A percentile compares a stretch with the other conserved stretches of the same genome.
Conservation (phyloP, 30 jellyfish, hydroid and myxozoan species). For the Turritopsis dohrnii region DNA sequence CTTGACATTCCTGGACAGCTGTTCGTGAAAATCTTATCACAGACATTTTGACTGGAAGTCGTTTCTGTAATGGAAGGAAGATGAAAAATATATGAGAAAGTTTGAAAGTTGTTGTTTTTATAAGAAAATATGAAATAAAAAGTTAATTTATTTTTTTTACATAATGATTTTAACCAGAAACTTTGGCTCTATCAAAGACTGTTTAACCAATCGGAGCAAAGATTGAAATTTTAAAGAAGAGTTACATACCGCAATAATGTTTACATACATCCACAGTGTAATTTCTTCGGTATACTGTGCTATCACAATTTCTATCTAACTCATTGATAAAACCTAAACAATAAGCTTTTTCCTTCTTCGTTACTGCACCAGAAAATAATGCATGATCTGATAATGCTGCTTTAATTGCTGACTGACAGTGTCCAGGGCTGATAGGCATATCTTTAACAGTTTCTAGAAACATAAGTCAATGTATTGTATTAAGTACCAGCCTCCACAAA, state of each 20-base stretch:
- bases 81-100: too few species aligned
- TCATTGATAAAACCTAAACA: slow-evolving; percentile 18
- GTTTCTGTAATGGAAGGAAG: slow-evolving; percentile 42
- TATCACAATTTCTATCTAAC: background rate
- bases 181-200: too few species aligned
- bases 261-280: slow-evolving; percentile 8
- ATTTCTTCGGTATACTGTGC: background rate
- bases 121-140: too few species aligned
- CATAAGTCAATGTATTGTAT: background rate
- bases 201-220: too few species aligned
- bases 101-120: too few species aligned
- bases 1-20: slow-evolving; percentile 32
- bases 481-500: too few species aligned
- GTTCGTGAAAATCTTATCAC: slow-evolving; percentile 69
- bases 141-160: too few species aligned
- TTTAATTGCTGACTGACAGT: slow-evolving; percentile 15
- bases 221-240: too few species aligned
- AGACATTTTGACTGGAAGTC: slow-evolving; percentile 37
- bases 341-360: slow-evolving; percentile 13
- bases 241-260: slow-evolving; percentile 28
- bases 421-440: slow-evolving; percentile 13
- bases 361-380: background rate
- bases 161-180: too few species aligned
- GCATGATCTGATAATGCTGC: slow-evolving; percentile 11
- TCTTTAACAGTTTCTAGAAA: slow-evolving; percentile 6